Percentiles rank a stretch among this genome's conserved stretches.
Conservation (phyloP, 2,113 vertebrate genomes). For the Megalops atlanticus region DNA sequence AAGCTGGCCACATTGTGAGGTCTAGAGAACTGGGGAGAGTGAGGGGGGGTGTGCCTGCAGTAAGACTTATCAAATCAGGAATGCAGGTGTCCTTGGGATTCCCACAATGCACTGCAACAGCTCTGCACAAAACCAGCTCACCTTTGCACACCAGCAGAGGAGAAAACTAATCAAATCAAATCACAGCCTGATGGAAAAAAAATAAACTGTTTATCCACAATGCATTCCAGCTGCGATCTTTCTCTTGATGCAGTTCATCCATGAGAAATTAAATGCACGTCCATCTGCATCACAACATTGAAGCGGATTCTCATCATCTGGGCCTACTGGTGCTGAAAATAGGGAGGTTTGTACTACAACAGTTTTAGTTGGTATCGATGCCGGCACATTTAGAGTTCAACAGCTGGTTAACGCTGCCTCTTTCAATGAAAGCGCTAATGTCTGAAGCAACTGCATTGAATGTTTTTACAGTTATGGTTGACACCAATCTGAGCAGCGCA, state of each 20-base stretch:
- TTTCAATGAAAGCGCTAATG: background rate
- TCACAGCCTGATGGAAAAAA: background rate
- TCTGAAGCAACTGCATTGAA: background rate
- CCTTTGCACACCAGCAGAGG: conserved; percentile 13
- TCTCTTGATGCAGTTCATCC: background rate
- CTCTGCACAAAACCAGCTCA: conserved; percentile 34
- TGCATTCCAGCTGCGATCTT: background rate
- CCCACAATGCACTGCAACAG: conserved; percentile 44
- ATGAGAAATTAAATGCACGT: background rate
- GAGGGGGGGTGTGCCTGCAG: conserved; percentile 47
- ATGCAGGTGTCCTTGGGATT: conserved; percentile 66
- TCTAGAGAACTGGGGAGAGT: conserved; percentile 25
- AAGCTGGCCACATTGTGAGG: background rate
- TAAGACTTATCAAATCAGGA: conserved; percentile 62
- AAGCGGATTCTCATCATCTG: background rate
- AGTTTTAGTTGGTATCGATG: background rate
- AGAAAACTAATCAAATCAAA: background rate
- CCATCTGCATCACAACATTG: background rate
- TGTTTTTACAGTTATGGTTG: background rate
- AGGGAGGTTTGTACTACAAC: background rate
- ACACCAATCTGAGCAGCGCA: background rate
- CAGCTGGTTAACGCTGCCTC: background rate
- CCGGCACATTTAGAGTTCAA: background rate
- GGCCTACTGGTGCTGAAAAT: background rate
- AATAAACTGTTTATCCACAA: background rate